Percentiles rank a stretch among this genome's conserved stretches.
These are phyloP conservation scores for Liasis olivaceus DNA, from an alignment of 2,797 vertebrate species.

Conservation along the genomic window DNA sequence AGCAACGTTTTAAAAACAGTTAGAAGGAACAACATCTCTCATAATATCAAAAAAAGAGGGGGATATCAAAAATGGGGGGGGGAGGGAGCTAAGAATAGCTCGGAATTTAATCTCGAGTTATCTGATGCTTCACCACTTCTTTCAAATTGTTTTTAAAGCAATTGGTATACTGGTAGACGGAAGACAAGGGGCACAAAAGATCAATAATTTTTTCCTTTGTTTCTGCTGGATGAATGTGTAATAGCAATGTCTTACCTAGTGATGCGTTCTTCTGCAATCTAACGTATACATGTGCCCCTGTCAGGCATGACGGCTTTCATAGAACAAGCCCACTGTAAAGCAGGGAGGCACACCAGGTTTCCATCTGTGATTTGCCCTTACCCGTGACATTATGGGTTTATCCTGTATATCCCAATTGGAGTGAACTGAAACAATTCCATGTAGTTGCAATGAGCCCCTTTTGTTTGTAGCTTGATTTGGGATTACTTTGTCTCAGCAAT, in stretches of 20 bases:
- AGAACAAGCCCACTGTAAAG: conserved; percentile 16
- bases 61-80: too few species aligned
- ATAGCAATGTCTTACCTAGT: conserved; percentile 1
- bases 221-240: conserved; percentile 19
- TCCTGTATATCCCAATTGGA: not conserved
- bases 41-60: too few species aligned
- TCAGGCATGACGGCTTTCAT: not conserved
- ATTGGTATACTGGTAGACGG: not conserved
- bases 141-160: conserved; percentile 41
- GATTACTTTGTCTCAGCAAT: not conserved
- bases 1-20: too few species aligned
- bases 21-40: too few species aligned
- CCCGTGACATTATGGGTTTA: not conserved
- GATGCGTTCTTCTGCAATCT: not conserved
- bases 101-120: conserved; percentile 2
- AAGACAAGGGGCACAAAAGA: conserved; percentile 11
- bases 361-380: not conserved
- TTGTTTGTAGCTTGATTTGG: not conserved
- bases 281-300: fast-evolving
- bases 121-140: conserved; percentile 11
- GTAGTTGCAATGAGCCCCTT: not conserved
- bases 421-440: conserved; percentile 25
- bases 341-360: not conserved
- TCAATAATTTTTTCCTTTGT: not conserved
- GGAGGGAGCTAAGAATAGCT: too few species aligned